Conservation (phyloP, 1,140 invertebrate genomes). For the Bombyx mori region DNA sequence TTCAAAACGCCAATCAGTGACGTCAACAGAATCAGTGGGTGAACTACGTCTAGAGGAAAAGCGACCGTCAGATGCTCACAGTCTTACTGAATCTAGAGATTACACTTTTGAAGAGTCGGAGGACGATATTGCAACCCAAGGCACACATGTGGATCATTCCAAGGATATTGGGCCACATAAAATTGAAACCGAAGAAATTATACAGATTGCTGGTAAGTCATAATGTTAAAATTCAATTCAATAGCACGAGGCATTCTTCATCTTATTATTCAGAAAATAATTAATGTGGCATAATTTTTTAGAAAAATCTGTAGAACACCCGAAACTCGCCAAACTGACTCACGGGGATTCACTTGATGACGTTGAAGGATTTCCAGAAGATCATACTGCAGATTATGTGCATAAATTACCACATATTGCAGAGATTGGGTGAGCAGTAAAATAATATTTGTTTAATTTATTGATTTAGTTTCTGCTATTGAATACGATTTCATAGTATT, state of each 20-base stretch:
- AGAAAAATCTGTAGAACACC: conserved; percentile 32
- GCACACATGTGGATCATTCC: conserved; percentile 44
- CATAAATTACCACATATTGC: conserved; percentile 64
- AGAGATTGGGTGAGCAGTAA: conserved; percentile 51
- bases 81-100: conserved; percentile 65
- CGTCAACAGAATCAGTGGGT: conserved; percentile 51
- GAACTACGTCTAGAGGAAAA: conserved; percentile 61
- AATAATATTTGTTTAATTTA: background rate
- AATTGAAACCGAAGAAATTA: conserved; percentile 35
- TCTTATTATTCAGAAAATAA: background rate
- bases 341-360: conserved; percentile 69
- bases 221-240: background rate
- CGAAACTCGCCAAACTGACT: conserved; percentile 44
- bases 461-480: too few species aligned
- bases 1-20: conserved; percentile 57
- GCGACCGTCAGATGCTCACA: conserved; percentile 62
- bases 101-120: conserved; percentile 71
- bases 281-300: background rate
- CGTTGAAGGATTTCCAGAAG: conserved; percentile 67
- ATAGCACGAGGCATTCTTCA: too few species aligned
- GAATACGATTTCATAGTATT: too few species aligned
- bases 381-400: conserved; percentile 57
- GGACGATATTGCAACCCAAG: conserved; percentile 62
- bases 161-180: conserved; percentile 43
- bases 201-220: conserved; percentile 23